Conservation (phyloP, 2,113 vertebrate species). For the Hippocampus zosterae region DNA sequence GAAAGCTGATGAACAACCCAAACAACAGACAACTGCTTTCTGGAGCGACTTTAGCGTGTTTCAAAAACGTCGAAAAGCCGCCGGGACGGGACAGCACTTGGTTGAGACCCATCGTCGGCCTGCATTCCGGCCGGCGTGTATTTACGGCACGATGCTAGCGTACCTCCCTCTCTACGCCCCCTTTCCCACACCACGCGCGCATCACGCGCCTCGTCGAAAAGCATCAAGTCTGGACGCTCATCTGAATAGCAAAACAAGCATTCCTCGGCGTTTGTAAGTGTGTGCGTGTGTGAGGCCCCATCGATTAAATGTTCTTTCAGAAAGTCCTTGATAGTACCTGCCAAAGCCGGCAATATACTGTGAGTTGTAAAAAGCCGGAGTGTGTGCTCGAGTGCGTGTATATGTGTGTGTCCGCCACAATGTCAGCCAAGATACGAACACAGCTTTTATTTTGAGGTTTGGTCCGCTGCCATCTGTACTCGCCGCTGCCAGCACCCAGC, state of each 20-base stretch:
- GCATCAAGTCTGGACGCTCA: slow-evolving; percentile 31
- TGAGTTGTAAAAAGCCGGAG: slow-evolving; percentile 63
- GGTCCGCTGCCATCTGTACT: slow-evolving; percentile 60
- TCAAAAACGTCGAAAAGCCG: neutral
- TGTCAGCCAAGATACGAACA: slow-evolving; percentile 76
- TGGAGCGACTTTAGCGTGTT: no score
- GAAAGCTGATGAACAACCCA: no score
- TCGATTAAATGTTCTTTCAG: slow-evolving; percentile 67
- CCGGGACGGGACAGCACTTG: no score
- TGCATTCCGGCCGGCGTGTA: no score
- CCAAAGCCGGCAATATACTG: slow-evolving; percentile 67
- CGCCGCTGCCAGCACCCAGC: neutral
- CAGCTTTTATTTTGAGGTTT: slow-evolving; percentile 68
- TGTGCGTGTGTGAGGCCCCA: slow-evolving; percentile 12
- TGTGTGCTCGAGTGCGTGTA: slow-evolving; percentile 26
- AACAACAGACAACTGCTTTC: no score
- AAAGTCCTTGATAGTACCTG: slow-evolving; percentile 71
- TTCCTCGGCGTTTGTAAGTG: slow-evolving; percentile 10
- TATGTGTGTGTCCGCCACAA: slow-evolving; percentile 52
- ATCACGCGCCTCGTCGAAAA: slow-evolving; percentile 16
- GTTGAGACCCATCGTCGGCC: no score
- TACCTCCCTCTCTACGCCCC: no score
- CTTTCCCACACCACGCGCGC: no score
- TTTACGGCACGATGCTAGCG: no score
- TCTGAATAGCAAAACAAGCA: slow-evolving; percentile 63